Conservation (phyloP, 2,888 invertebrate genomes). For the Ochlodes sylvanus region DNA sequence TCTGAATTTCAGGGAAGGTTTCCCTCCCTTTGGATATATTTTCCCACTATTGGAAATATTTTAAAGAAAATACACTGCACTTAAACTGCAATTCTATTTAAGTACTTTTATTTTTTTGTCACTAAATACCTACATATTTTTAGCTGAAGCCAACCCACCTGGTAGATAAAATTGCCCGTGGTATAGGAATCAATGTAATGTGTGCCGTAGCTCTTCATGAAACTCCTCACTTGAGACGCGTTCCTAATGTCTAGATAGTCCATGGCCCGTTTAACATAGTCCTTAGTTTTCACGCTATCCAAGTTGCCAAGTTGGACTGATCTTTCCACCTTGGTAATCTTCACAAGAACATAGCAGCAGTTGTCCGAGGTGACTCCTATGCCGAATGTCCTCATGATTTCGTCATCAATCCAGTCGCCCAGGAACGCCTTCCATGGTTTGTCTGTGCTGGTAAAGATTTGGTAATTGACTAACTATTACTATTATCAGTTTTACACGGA, state of each 20-base stretch:
- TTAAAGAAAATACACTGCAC: too few relatives aligned
- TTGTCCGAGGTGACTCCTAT: conserved; percentile 90
- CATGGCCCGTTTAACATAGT: conserved; percentile 87
- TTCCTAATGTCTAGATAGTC: conserved; percentile 88
- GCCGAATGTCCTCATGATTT: conserved; percentile 92
- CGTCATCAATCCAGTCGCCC: conserved; percentile 92
- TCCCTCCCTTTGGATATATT: too few relatives aligned
- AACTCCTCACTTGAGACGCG: conserved; percentile 88
- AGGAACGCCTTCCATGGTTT: conserved; percentile 95
- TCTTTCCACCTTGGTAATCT: conserved; percentile 88
- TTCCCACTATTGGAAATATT: too few relatives aligned
- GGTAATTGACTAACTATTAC: background rate
- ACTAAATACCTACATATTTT: too few relatives aligned
- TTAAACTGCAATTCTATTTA: too few relatives aligned
- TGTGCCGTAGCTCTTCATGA: conserved; percentile 93
- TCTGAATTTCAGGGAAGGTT: too few relatives aligned
- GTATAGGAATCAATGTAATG: conserved; percentile 94
- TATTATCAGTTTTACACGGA: background rate
- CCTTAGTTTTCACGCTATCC: conserved; percentile 85
- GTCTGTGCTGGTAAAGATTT: conserved; percentile 70
- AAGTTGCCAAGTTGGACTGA: conserved; percentile 86
- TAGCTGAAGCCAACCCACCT: conserved; percentile 78
- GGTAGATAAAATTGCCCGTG: conserved; percentile 94
- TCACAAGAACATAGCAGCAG: conserved; percentile 89
- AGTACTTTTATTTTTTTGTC: too few relatives aligned